Percentiles rank a stretch among this genome's conserved stretches.
These are phyloP conservation scores for Drosophila repletoides DNA, from an alignment of 1,140 invertebrate species.

Conservation along the genomic window DNA sequence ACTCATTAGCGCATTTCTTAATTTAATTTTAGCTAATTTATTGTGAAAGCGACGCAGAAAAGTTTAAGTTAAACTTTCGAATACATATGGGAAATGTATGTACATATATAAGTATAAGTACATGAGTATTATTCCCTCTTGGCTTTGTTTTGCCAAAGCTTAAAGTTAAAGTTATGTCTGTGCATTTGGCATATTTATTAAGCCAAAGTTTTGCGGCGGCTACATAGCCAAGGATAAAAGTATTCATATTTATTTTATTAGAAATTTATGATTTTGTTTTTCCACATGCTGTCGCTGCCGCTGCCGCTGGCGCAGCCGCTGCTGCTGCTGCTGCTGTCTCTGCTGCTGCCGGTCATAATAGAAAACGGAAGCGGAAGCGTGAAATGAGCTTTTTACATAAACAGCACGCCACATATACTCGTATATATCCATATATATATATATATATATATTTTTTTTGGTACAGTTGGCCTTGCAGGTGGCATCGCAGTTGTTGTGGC, in stretches of 20 bases:
- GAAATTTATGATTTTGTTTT: constrained; percentile 80
- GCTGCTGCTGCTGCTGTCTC: background rate
- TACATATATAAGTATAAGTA: no score
- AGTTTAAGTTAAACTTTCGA: constrained; percentile 27
- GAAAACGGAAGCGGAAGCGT: constrained; percentile 76
- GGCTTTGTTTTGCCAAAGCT: constrained; percentile 34
- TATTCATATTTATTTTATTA: constrained; percentile 77
- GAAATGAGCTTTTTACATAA: constrained; percentile 79
- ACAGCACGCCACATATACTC: constrained; percentile 44
- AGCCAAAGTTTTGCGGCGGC: constrained; percentile 38
- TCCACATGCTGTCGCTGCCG: constrained; percentile 32
- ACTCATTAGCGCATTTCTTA: constrained; percentile 63
- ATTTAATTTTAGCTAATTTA: constrained; percentile 66
- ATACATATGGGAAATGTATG: constrained; percentile 1
- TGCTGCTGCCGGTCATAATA: constrained; percentile 46
- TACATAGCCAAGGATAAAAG: constrained; percentile 56
- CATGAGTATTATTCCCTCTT: constrained; percentile 2
- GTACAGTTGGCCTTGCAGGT: constrained; percentile 58
- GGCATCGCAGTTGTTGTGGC: constrained; percentile 51
- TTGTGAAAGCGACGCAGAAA: constrained; percentile 29
- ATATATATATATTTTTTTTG: background rate
- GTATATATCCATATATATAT: constrained; percentile 22
- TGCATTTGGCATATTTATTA: constrained; percentile 48
- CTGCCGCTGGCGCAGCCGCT: background rate
- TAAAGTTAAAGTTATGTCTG: constrained; percentile 64